phyloP scores from a whole-genome alignment of 2,113 vertebrate species.

The Regulus satrapa region DNA sequence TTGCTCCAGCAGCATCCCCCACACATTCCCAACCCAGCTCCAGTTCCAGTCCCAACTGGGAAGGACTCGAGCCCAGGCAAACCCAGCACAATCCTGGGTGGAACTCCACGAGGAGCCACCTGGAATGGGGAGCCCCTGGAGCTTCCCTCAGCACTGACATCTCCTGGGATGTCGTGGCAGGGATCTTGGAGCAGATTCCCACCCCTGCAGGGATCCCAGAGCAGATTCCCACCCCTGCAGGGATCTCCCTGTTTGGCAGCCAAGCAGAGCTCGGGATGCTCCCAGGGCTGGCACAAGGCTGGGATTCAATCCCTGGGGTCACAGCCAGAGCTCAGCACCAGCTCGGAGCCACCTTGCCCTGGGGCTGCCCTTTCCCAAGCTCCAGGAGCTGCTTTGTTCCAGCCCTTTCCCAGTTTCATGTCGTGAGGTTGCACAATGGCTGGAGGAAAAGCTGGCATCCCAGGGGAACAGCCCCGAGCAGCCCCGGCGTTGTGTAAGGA shows the following conservation, averaged over 20 bases:
- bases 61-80: not conserved
- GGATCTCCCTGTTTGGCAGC: not conserved
- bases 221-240: not conserved
- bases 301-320: not conserved
- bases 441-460: not conserved
- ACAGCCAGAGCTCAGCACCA: not conserved
- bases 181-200: not conserved
- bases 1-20: not conserved
- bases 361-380: not conserved
- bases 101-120: not conserved
- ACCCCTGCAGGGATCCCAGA: not conserved
- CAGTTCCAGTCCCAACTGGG: not conserved
- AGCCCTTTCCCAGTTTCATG: not conserved
- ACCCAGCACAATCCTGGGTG: fast-evolving
- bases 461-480: not conserved
- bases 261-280: not conserved
- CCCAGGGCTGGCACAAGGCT: not conserved
- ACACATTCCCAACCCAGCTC: not conserved
- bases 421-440: not conserved
- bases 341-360: not conserved
- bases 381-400: not conserved
- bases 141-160: not conserved
- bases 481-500: not conserved
- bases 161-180: not conserved
- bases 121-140: not conserved